Conservation (phyloP, 2,888 invertebrate species). For the Aproaerema taeniolella region DNA sequence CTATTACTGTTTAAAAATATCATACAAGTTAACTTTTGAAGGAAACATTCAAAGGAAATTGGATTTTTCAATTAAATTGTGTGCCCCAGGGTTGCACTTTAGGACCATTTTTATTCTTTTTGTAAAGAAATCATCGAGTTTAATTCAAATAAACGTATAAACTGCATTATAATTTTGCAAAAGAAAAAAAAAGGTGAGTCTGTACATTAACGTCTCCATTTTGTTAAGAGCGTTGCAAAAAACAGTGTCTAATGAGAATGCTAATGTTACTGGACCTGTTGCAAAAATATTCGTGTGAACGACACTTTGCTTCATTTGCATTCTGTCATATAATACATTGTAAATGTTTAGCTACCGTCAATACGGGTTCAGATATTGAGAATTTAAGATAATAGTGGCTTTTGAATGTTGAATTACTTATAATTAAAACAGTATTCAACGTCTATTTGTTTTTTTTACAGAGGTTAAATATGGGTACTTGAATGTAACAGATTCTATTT, state of each 20-base stretch:
- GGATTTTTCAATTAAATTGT: not conserved
- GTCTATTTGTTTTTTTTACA: too few relatives aligned
- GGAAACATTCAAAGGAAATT: not conserved
- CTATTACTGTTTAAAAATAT: not conserved
- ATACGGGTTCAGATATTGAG: slow-evolving; percentile 36
- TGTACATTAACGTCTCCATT: slow-evolving; percentile 51
- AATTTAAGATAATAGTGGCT: slow-evolving; percentile 39
- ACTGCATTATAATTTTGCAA: slow-evolving; percentile 4
- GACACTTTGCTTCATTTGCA: slow-evolving; percentile 57
- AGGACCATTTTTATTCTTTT: slow-evolving; percentile 1
- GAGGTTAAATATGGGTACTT: too few relatives aligned
- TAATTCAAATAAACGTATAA: not conserved
- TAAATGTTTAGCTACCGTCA: slow-evolving; percentile 59
- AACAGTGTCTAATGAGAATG: slow-evolving; percentile 52
- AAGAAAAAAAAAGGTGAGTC: slow-evolving; percentile 29
- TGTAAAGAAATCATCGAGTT: not conserved
- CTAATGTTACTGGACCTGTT: slow-evolving; percentile 51
- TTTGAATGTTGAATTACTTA: too few relatives aligned
- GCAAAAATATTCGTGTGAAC: slow-evolving; percentile 48
- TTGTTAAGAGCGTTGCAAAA: slow-evolving; percentile 49
- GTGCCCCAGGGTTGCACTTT: slow-evolving; percentile 1
- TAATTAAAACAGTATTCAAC: too few relatives aligned
- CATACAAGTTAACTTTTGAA: not conserved
- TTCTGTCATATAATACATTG: slow-evolving; percentile 60
- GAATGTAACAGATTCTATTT: too few relatives aligned